phyloP scores from a whole-genome alignment of 1,140 invertebrate genomes.

The Reticulitermes speratus region DNA sequence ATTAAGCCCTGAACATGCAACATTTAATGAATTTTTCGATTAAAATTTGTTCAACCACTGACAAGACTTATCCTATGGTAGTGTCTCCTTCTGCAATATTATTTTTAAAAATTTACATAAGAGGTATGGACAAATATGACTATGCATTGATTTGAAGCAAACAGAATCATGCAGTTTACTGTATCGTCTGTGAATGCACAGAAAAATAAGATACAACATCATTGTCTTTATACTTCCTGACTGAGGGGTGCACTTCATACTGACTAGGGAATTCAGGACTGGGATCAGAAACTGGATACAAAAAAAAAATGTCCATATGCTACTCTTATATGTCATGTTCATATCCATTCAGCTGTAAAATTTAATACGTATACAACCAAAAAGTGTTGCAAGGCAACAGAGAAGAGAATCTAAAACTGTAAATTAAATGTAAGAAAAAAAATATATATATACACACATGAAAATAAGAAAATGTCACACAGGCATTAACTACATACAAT shows the following conservation, averaged over 20 bases:
- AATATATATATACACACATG: neutral
- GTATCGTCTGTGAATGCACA: neutral
- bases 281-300: neutral
- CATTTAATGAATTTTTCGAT: neutral
- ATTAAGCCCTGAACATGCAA: neutral
- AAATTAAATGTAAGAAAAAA: neutral
- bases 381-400: neutral
- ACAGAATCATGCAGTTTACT: neutral
- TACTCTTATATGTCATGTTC: neutral
- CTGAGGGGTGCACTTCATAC: conserved; percentile 6
- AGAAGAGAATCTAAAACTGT: neutral
- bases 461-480: neutral
- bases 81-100: neutral
- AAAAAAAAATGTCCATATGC: neutral
- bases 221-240: neutral
- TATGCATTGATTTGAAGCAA: conserved; percentile 3
- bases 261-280: neutral
- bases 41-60: neutral
- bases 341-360: neutral
- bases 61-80: neutral
- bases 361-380: neutral
- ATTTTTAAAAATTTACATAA: neutral
- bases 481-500: neutral
- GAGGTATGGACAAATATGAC: conserved; percentile 10
- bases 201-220: neutral